A percentile compares a stretch with the other conserved stretches of the same genome.
phyloP scores from a whole-genome alignment of 2,888 invertebrate genomes.

The Temnothorax ravouxi region DNA sequence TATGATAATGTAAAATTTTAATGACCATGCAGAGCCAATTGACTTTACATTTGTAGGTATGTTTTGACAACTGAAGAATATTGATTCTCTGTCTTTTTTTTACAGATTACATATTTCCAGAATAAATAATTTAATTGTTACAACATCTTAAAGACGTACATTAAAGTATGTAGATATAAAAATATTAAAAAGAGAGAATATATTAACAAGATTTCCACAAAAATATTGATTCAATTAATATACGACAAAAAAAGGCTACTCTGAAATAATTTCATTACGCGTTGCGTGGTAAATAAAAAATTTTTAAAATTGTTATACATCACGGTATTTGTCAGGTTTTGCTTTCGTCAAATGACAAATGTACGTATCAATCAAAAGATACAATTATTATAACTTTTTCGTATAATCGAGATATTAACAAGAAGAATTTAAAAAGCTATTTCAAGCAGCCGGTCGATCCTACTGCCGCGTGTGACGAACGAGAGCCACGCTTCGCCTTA shows the following conservation, averaged over 20 bases:
- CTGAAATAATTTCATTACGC: constrained; percentile 9
- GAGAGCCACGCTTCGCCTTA: constrained; percentile 74
- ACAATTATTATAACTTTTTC: not conserved
- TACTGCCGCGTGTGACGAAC: constrained; percentile 67
- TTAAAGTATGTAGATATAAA: not conserved
- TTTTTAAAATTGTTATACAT: not conserved
- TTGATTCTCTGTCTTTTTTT: not conserved
- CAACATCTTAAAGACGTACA: not conserved
- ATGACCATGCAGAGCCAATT: not conserved
- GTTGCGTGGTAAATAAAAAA: not conserved
- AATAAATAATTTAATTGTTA: not conserved
- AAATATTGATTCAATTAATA: not conserved
- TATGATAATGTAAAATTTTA: not conserved
- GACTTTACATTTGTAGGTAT: not conserved
- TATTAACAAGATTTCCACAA: not conserved
- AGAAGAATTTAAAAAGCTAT: constrained; percentile 31
- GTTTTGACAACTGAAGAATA: not conserved
- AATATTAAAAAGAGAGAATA: not conserved
- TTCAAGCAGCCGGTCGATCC: constrained; percentile 64
- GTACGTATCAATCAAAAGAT: not conserved
- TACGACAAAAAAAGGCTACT: not conserved
- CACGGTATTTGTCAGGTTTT: not conserved
- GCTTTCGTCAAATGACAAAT: not conserved
- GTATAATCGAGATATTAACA: not conserved
- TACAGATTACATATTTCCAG: not conserved